Percentiles rank a stretch among this genome's conserved stretches.
Evolutionary conservation across 1,140 invertebrate species (phyloP).

Genomic region (Achroia grisella): DNA sequence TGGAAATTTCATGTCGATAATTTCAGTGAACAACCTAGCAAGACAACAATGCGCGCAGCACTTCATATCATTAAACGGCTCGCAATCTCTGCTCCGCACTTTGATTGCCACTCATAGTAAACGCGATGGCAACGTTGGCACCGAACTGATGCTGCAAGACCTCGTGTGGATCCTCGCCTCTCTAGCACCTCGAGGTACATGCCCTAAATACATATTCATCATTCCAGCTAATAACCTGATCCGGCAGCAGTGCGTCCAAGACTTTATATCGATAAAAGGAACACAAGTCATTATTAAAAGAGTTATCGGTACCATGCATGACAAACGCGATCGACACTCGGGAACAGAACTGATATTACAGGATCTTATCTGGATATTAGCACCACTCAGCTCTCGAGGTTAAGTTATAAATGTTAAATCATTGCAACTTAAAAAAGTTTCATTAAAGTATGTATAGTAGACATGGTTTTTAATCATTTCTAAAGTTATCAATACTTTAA

Average conservation of each 20-base stretch:
- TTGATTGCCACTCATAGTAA: constrained; percentile 47
- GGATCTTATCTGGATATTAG: constrained; percentile 39
- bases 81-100: constrained; percentile 47
- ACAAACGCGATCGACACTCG: constrained; percentile 26
- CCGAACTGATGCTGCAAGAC: constrained; percentile 56
- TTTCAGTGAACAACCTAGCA: constrained; percentile 61
- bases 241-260: constrained; percentile 25
- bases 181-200: constrained; percentile 51
- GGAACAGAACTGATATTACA: constrained; percentile 27
- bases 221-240: constrained; percentile 40
- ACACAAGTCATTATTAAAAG: constrained; percentile 30
- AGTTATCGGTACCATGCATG: constrained; percentile 23
- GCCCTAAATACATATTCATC: constrained; percentile 7
- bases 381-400: constrained; percentile 35
- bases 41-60: constrained; percentile 53
- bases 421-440: too few relatives aligned
- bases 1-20: constrained; percentile 8
- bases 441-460: background rate
- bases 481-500: background rate
- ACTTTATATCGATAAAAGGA: constrained; percentile 34
- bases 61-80: constrained; percentile 56
- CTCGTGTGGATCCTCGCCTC: constrained; percentile 60
- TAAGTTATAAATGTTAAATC: constrained; percentile 3
- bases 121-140: constrained; percentile 55
- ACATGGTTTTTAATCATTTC: background rate